phyloP scores from a whole-genome alignment of 2,797 vertebrate species.

The Peromyscus melanophrys region DNA sequence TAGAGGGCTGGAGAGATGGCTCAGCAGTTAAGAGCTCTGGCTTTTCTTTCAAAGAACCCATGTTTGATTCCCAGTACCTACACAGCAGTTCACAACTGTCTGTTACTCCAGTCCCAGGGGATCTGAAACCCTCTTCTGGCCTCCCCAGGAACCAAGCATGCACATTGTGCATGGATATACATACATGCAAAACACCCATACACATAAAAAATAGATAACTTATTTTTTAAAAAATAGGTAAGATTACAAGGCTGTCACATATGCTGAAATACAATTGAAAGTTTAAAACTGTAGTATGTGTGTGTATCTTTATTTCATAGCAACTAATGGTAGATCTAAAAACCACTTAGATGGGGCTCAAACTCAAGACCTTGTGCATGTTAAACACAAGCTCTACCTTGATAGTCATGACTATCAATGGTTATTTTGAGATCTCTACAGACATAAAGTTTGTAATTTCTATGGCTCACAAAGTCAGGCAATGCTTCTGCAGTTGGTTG shows the following conservation, averaged over 20 bases:
- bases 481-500: neutral
- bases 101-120: neutral
- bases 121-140: neutral
- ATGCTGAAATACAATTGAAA: neutral
- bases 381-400: neutral
- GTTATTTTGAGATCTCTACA: constrained; percentile 24
- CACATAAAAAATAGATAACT: neutral
- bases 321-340: neutral
- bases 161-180: neutral
- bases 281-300: neutral
- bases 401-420: neutral
- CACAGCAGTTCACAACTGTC: neutral
- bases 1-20: neutral
- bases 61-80: neutral
- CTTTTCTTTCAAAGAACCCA: neutral
- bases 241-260: neutral
- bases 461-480: neutral
- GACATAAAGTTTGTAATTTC: constrained; percentile 7
- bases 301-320: neutral
- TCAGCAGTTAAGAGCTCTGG: neutral
- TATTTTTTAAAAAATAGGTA: neutral
- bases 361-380: neutral
- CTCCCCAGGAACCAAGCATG: neutral
- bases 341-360: neutral
- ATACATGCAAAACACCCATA: neutral